Percentiles rank a stretch among this genome's conserved stretches.
Conservation (phyloP, 2,888 invertebrate genomes). For the Melinaea menophilus region DNA sequence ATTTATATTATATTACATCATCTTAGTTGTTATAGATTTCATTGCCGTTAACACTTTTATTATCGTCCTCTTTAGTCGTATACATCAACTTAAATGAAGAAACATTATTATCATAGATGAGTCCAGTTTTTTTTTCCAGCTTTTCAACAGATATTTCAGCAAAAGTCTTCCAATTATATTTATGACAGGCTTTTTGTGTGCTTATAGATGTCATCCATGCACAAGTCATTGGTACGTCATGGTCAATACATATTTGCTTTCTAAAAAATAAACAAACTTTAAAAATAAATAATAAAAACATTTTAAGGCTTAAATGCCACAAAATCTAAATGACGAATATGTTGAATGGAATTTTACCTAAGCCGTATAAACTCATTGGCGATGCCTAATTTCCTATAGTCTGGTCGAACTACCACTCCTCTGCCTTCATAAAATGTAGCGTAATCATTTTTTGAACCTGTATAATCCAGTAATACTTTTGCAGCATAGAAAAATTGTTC, state of each 20-base stretch:
- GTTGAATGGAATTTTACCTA: constrained; percentile 29
- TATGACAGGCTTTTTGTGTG: constrained; percentile 39
- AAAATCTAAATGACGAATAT: not conserved
- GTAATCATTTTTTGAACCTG: constrained; percentile 22
- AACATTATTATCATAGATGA: constrained; percentile 37
- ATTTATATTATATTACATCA: too few relatives aligned
- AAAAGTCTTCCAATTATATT: constrained; percentile 39
- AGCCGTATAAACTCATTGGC: constrained; percentile 36
- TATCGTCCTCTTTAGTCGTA: constrained; percentile 24
- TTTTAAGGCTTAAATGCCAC: not conserved
- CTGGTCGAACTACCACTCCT: constrained; percentile 37
- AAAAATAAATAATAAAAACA: not conserved
- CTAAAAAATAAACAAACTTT: constrained; percentile 31
- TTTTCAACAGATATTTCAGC: constrained; percentile 36
- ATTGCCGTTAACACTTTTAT: not conserved
- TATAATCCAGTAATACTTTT: constrained; percentile 24
- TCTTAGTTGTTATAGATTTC: too few relatives aligned
- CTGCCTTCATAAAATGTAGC: constrained; percentile 34
- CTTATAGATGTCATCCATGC: constrained; percentile 41
- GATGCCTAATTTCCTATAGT: constrained; percentile 38
- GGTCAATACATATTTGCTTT: constrained; percentile 39
- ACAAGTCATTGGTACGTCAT: constrained; percentile 39
- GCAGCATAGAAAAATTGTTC: constrained; percentile 36
- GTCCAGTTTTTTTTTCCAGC: constrained; percentile 31
- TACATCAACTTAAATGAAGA: constrained; percentile 40